A percentile compares a stretch with the other conserved stretches of the same genome.
These are phyloP conservation scores for Osmerus mordax DNA, from an alignment of 2,113 vertebrate genomes.

Conservation along the genomic window DNA sequence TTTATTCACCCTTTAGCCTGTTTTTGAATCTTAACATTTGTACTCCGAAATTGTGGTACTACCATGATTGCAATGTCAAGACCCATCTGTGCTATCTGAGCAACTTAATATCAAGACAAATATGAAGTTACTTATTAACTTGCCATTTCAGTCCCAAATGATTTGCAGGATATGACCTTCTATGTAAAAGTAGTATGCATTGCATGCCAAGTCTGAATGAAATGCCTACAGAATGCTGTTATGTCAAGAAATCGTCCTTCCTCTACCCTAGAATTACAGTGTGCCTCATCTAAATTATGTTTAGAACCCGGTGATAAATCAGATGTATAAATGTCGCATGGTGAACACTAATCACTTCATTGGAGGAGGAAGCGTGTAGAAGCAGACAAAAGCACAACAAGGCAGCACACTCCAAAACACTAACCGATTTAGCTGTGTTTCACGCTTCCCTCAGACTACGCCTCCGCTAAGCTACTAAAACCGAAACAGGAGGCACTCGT, in stretches of 20 bases:
- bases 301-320: constrained; percentile 16
- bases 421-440: constrained; percentile 14
- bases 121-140: no score
- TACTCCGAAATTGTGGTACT: no score
- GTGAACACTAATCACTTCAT: constrained; percentile 30
- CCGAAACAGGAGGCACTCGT: constrained; percentile 6
- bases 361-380: constrained; percentile 9
- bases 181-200: background rate
- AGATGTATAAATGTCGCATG: constrained; percentile 8
- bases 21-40: no score
- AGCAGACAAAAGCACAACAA: constrained; percentile 26
- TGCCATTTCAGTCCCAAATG: no score
- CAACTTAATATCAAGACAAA: no score
- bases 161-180: background rate
- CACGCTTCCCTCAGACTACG: constrained; percentile 2
- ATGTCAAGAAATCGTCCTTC: constrained; percentile 17
- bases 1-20: no score
- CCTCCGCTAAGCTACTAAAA: background rate
- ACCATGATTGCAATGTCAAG: no score
- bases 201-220: background rate
- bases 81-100: no score
- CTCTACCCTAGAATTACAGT: constrained; percentile 14
- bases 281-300: constrained; percentile 1
- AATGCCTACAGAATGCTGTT: constrained; percentile 14
- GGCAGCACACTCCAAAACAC: constrained; percentile 1